phyloP scores from a whole-genome alignment of 2,797 vertebrate species.

The Darevskia nairensis region DNA sequence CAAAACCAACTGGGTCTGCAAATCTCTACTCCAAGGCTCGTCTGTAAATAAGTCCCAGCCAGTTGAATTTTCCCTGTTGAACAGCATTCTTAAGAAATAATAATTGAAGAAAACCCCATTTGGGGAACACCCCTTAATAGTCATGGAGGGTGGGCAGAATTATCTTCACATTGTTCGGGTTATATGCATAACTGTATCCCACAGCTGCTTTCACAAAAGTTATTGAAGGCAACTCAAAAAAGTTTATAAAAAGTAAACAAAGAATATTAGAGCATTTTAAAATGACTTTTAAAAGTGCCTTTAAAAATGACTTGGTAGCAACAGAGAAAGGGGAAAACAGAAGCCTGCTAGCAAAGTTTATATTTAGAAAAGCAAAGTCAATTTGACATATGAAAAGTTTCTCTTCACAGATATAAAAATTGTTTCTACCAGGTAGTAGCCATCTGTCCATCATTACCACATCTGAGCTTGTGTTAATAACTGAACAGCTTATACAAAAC shows the following conservation, averaged over 20 bases:
- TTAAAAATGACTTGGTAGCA: constrained; percentile 24
- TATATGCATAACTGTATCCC: accelerated
- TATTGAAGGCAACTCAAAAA: not conserved
- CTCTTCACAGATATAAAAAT: not conserved
- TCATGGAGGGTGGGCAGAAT: not conserved
- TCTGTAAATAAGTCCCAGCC: not conserved
- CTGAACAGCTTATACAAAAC: constrained; percentile 24
- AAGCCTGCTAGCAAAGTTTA: not conserved
- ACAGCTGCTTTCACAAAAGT: not conserved
- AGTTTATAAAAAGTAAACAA: not conserved
- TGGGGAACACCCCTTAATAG: not conserved
- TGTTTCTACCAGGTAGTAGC: constrained; percentile 20
- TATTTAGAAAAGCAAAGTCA: not conserved
- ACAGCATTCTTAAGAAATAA: not conserved
- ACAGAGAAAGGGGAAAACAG: not conserved
- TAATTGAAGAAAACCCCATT: not conserved
- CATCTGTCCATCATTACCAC: not conserved
- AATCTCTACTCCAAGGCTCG: not conserved
- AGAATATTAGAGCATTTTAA: not conserved
- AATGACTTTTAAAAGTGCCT: not conserved
- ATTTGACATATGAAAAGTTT: not conserved
- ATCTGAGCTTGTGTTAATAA: constrained; percentile 16
- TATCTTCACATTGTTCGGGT: not conserved
- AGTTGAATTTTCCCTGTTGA: not conserved
- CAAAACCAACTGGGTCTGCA: not conserved